Percentiles rank a stretch among this genome's conserved stretches.
Conservation (phyloP, 2,797 vertebrate species). For the Erethizon dorsatum region DNA sequence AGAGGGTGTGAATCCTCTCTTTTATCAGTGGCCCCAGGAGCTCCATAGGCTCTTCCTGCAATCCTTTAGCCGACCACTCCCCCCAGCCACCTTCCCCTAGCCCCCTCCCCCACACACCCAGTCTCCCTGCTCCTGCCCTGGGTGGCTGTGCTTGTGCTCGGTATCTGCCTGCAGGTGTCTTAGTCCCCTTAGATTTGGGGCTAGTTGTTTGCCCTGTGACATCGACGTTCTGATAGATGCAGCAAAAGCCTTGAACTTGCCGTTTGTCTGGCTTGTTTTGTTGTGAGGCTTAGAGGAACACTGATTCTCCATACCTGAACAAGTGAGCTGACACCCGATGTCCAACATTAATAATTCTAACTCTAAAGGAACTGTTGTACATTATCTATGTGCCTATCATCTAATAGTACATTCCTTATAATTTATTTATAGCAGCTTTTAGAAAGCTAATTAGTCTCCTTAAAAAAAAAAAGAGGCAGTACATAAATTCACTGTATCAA, state of each 20-base stretch:
- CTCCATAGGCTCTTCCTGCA: not conserved
- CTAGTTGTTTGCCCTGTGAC: not conserved
- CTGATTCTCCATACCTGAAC: not conserved
- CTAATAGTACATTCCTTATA: not conserved
- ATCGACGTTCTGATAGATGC: not conserved
- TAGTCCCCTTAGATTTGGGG: not conserved
- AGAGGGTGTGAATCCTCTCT: too few species aligned
- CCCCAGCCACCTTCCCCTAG: accelerated
- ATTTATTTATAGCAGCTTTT: not conserved
- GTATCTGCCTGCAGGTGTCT: not conserved
- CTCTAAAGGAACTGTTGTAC: not conserved
- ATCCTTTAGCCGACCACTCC: too few species aligned
- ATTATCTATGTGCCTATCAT: not conserved
- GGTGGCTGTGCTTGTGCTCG: not conserved
- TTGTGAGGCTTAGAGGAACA: not conserved
- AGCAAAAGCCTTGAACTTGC: not conserved
- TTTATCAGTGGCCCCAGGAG: not conserved
- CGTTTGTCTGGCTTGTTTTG: not conserved
- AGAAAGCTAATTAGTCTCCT: not conserved
- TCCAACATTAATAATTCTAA: not conserved
- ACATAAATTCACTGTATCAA: not conserved
- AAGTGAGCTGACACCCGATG: not conserved
- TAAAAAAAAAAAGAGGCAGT: not conserved
- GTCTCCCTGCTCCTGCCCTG: not conserved
- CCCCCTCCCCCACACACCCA: not conserved